These are phyloP conservation scores for Clanis bilineata DNA, from an alignment of 2,888 invertebrate species.

Conservation along the genomic window DNA sequence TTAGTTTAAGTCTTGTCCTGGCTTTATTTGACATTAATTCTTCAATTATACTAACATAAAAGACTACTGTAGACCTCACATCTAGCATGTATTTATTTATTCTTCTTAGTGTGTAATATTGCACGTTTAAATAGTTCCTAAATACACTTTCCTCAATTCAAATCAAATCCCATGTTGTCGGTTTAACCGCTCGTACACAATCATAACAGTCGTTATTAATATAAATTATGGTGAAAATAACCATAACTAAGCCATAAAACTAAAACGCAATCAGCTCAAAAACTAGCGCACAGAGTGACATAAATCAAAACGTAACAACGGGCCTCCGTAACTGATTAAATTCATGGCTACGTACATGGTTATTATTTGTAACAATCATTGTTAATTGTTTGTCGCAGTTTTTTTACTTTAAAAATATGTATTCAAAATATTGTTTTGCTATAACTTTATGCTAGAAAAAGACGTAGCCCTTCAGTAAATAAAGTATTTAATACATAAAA, in stretches of 20 bases:
- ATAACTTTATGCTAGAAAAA: too few relatives aligned
- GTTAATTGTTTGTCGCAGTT: not conserved
- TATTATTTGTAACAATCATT: not conserved
- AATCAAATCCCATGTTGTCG: conserved; percentile 9
- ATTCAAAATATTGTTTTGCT: too few relatives aligned
- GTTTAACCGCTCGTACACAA: conserved; percentile 21
- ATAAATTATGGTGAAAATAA: conserved; percentile 38
- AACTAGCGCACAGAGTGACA: conserved; percentile 51
- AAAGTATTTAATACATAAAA: too few relatives aligned
- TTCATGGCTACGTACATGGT: conserved; percentile 32
- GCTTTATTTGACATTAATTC: too few relatives aligned
- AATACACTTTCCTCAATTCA: not conserved
- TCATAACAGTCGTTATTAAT: conserved; percentile 35
- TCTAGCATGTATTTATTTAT: too few relatives aligned
- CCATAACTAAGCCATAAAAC: conserved; percentile 48
- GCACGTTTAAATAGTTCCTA: not conserved
- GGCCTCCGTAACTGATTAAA: conserved; percentile 59
- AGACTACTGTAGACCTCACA: too few relatives aligned
- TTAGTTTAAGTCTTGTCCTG: too few relatives aligned
- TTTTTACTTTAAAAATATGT: too few relatives aligned
- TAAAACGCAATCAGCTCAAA: conserved; percentile 66
- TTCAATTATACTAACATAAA: too few relatives aligned
- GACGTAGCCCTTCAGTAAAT: too few relatives aligned
- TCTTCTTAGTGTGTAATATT: too few relatives aligned
- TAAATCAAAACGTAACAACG: conserved; percentile 63